Evolutionary conservation across 2,113 vertebrate species (phyloP).

Genomic region (Dasyornis broadbenti): DNA sequence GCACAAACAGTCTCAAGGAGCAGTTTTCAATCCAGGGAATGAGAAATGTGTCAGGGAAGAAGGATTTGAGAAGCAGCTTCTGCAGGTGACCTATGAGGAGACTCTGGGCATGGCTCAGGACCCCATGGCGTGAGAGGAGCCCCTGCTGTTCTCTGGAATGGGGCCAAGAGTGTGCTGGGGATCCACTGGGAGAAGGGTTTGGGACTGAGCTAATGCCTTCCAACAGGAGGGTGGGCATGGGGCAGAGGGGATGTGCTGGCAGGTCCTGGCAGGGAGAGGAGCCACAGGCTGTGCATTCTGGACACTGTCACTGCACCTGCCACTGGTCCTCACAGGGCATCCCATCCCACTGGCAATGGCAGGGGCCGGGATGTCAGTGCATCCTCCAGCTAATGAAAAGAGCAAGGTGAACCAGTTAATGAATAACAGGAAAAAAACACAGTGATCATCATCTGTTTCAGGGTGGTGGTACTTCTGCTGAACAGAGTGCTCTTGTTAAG

Average conservation of each 20-base stretch:
- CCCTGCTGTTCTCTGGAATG: not conserved
- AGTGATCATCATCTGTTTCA: not conserved
- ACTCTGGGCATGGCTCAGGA: not conserved
- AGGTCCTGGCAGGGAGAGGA: not conserved
- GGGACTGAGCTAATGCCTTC: not conserved
- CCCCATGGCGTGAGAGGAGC: not conserved
- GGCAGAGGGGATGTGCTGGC: not conserved
- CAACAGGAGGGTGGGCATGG: accelerated
- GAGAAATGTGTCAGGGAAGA: not conserved
- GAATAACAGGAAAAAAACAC: slow-evolving; percentile 17
- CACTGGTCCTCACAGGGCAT: not conserved
- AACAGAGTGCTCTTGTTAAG: slow-evolving; percentile 41
- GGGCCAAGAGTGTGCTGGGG: not conserved
- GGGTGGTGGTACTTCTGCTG: slow-evolving; percentile 10
- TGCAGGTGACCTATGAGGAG: not conserved
- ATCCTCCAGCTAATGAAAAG: not conserved
- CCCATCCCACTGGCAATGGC: not conserved
- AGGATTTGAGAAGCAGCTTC: not conserved
- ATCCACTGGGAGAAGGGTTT: not conserved
- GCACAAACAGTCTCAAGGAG: too few species aligned
- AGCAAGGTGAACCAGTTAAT: slow-evolving; percentile 50
- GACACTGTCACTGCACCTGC: not conserved
- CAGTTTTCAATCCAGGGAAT: not conserved
- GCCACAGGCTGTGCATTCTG: not conserved
- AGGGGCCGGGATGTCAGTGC: not conserved